Conservation (phyloP, 2,113 vertebrate genomes). For the Lagopus leucura region DNA sequence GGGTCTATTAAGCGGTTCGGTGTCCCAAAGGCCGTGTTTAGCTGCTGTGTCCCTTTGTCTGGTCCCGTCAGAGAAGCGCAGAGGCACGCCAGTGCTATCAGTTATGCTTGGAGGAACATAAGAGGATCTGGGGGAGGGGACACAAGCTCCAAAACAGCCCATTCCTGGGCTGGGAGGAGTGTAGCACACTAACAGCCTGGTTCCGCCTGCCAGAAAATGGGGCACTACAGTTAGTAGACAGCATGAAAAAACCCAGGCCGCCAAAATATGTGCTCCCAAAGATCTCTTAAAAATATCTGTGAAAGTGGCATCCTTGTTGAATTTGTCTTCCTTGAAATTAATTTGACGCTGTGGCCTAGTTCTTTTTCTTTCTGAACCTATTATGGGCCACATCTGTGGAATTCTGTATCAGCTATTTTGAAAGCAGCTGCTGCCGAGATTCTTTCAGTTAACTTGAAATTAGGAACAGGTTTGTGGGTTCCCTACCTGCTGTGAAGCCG, state of each 20-base stretch:
- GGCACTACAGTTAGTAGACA: neutral
- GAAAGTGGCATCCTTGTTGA: constrained; percentile 37
- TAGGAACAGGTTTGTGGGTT: constrained; percentile 76
- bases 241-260: neutral
- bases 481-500: constrained; percentile 75
- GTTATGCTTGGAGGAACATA: constrained; percentile 58
- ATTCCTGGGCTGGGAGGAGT: neutral
- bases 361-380: constrained; percentile 57
- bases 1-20: neutral
- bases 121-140: neutral
- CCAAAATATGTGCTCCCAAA: constrained; percentile 18
- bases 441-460: constrained; percentile 71
- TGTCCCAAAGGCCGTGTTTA: constrained; percentile 14
- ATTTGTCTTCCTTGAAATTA: constrained; percentile 64
- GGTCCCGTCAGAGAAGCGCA: constrained; percentile 56
- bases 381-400: constrained; percentile 72
- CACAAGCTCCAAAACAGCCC: constrained; percentile 28
- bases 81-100: constrained; percentile 32
- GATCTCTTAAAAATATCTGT: neutral
- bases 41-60: constrained; percentile 49
- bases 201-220: neutral
- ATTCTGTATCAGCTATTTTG: constrained; percentile 54
- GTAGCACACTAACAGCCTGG: neutral
- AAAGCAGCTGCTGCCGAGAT: constrained; percentile 74
- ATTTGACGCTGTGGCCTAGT: constrained; percentile 47